Conservation (phyloP, 2,888 invertebrate species). For the Diogma glabrata region DNA sequence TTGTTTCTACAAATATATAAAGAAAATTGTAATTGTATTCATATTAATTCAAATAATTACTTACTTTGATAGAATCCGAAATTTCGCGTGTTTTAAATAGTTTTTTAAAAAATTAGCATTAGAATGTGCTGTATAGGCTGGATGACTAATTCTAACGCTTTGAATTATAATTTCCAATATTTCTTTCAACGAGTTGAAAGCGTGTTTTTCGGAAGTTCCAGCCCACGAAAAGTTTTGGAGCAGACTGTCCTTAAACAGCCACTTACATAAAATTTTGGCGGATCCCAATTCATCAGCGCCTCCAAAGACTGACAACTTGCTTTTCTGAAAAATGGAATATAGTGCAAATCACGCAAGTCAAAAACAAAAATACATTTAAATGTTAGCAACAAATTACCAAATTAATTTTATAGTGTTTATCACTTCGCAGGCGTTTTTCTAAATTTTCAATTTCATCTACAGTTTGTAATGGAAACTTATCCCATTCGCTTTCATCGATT, state of each 20-base stretch:
- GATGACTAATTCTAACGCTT: not conserved
- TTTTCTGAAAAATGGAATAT: not conserved
- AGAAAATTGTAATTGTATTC: not conserved
- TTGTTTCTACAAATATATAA: too few species aligned
- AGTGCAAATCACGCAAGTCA: too few species aligned
- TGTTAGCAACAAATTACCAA: not conserved
- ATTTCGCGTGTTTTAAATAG: not conserved
- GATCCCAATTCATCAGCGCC: not conserved
- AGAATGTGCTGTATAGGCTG: not conserved
- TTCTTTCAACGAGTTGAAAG: not conserved
- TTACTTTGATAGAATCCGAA: not conserved
- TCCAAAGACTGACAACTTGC: not conserved
- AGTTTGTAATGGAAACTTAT: conserved; percentile 1
- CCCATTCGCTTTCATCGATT: not conserved
- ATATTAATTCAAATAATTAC: not conserved
- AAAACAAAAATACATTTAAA: not conserved
- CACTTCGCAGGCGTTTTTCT: not conserved
- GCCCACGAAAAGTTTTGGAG: not conserved
- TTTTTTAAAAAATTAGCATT: not conserved
- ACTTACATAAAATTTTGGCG: not conserved
- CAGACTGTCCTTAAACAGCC: not conserved
- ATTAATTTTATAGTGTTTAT: not conserved
- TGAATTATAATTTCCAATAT: not conserved
- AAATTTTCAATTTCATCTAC: not conserved
- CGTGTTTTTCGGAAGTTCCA: not conserved